These are phyloP conservation scores for Montipora efflorescens DNA, from an alignment of 64 coral and sea anemone species.

Conservation along the genomic window DNA sequence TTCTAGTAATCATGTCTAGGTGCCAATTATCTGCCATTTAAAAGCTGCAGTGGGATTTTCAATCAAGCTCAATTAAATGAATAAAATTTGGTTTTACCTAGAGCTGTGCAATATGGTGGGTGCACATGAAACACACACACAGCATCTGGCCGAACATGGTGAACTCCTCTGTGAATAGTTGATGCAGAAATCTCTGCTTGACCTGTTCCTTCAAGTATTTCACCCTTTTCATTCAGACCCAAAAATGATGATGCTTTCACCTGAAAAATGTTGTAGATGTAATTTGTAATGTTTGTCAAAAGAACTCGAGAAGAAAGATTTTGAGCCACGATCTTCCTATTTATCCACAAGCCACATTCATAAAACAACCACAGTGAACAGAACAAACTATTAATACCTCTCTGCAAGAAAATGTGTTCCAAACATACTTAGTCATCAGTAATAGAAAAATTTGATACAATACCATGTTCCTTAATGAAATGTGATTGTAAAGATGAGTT, in stretches of 20 bases:
- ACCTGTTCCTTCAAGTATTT: slow-evolving; percentile 63
- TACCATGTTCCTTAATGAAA: too few relatives aligned
- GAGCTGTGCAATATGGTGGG: slow-evolving; percentile 82
- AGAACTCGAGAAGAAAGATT: too few relatives aligned
- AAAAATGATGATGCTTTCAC: slow-evolving; percentile 71
- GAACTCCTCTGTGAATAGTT: slow-evolving; percentile 80
- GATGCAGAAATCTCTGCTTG: slow-evolving; percentile 59
- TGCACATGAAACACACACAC: slow-evolving; percentile 84
- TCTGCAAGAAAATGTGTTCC: too few relatives aligned
- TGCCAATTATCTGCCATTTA: too few relatives aligned
- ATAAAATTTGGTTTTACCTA: slow-evolving; percentile 44
- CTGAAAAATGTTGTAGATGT: slow-evolving; percentile 5
- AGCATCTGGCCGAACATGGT: slow-evolving; percentile 67
- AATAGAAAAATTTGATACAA: too few relatives aligned
- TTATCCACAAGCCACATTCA: not conserved
- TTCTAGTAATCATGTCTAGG: too few relatives aligned
- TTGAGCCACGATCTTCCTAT: not conserved
- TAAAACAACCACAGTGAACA: too few relatives aligned
- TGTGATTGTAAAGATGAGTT: too few relatives aligned
- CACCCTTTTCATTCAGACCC: slow-evolving; percentile 63
- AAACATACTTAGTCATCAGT: too few relatives aligned
- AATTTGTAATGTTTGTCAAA: too few relatives aligned
- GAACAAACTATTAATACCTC: too few relatives aligned
- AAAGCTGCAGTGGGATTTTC: not conserved
- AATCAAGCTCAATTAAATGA: not conserved